Conservation (phyloP, 2,888 invertebrate genomes). For the Campoplex nolae region DNA sequence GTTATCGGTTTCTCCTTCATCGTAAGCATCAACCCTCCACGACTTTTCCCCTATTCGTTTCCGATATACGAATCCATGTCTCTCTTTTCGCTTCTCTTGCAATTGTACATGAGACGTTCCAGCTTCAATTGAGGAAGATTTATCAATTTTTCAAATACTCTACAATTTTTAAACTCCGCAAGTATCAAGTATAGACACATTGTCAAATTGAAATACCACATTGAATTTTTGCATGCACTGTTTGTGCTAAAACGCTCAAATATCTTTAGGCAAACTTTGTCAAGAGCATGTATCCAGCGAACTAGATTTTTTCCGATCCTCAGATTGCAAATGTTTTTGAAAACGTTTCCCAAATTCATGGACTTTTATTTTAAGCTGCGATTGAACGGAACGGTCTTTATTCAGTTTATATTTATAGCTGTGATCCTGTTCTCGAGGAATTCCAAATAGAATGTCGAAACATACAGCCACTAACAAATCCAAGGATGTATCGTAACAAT, state of each 20-base stretch:
- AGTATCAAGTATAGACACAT: not conserved
- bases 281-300: not conserved
- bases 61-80: constrained; percentile 43
- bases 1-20: constrained; percentile 63
- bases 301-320: not conserved
- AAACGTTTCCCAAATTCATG: not conserved
- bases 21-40: constrained; percentile 50
- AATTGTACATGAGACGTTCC: constrained; percentile 18
- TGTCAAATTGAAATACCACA: not conserved
- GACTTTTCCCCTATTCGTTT: constrained; percentile 50
- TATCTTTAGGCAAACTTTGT: not conserved
- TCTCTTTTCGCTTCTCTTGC: constrained; percentile 50
- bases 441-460: not conserved
- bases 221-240: not conserved
- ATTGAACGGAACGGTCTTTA: no score
- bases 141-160: not conserved
- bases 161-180: not conserved
- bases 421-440: not conserved
- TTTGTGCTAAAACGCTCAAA: not conserved
- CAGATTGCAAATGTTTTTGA: not conserved
- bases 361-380: no score
- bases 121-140: not conserved
- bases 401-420: not conserved
- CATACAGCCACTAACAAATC: not conserved
- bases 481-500: not conserved